Evolutionary conservation across 2,113 vertebrate species (phyloP), one percentile per base, ranked within the genome.

Genomic region (Crotophaga sulcirostris): DNA sequence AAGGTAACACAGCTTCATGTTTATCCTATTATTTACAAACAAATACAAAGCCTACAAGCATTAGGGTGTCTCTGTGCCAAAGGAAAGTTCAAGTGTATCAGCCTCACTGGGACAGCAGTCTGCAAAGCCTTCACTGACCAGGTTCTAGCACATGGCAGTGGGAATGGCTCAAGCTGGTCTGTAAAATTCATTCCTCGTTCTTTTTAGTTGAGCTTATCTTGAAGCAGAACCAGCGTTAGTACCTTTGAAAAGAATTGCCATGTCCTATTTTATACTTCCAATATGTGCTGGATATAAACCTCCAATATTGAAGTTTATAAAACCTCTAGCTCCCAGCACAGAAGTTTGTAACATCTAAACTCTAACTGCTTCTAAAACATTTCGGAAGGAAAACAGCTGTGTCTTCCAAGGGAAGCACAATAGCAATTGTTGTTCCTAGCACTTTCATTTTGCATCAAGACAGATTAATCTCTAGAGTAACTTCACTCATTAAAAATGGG

Each of bases 11-110:
- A 76, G 72, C 47, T 83, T 80, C 86, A 67, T 8, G 4, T 86
- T 90, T 60, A 89, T 89, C 86, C 84, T 63, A 59, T 28, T 62
- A 96, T 89, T 94, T 93, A 94, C 66, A 76, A 31, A 56, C 89
- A 94, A 95, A 89, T 68, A 93, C 40, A 89, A 95, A 89, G 44
- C 52, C 87, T 93, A 73, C 63, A 23, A 58, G 68, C 63, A 82
- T 90, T 90, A 88, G 7, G 11, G 7, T 64, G 86, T 67, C 59
- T 90, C 55, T 74, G 42, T 63, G 52, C 34, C 69, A 81, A 63
- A 81, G 38, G 11, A 77, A 83, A 68, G 70, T 68, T 68, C 82
- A 87, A 82, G 54, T 38, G 8, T 49, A 73, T 76, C 89, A 44
- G 47, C 79, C 89, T 54, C 42, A 76, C 44, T 6, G 1, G 64